Evolutionary conservation across 2,113 vertebrate genomes (phyloP), one percentile per base, ranked within the genome.

Genomic region (Dipodomys ordii): DNA sequence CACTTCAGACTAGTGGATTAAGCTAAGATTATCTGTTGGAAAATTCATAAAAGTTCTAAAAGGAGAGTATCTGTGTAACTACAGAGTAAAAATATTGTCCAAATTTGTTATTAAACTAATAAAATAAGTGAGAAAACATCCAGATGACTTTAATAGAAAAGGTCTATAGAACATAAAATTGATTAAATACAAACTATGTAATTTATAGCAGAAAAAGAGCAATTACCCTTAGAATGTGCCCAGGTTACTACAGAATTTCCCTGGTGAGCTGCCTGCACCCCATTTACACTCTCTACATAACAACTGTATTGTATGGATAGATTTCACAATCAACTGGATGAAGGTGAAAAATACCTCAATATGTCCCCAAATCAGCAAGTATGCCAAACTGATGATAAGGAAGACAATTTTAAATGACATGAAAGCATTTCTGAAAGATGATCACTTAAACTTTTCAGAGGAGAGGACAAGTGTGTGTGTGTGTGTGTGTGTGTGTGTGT

Each of bases 331-430:
- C 69, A 92, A 2, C 20, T 79, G n/a, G 69, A 18, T 62, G 8
- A 65, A 86, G 86, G 6, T 65, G 27, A 16, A 44, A 80, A 4
- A 39, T 68, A 88, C 8, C 72, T 92, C 9, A 53, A 2, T 79
- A 3, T 87, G 18, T 44, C 19, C 32, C 49, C 25, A 84, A 73
- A 78, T 74, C 35, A 83, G 11, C 16, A 92, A 86, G 83, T 53
- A 4, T 78, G 25, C 19, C 20, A 83, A 83, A 90, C 32, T 35
- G 25, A 71, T 68, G 19, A 39, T 32, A 90, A 18, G 64, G 13
- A 67, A 92, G 72, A 81, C 94, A 80, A 72, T 85, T 44, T 82
- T 77, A 91, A 83, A 76, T n/a, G 32, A 78, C 68, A 81, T 68
- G 60, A 84, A 95, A 62, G 10, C 44, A 20, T 6, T 69, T 83